Evolutionary conservation across 2,113 vertebrate genomes (phyloP).

Genomic region (Cebidichthys violaceus): DNA sequence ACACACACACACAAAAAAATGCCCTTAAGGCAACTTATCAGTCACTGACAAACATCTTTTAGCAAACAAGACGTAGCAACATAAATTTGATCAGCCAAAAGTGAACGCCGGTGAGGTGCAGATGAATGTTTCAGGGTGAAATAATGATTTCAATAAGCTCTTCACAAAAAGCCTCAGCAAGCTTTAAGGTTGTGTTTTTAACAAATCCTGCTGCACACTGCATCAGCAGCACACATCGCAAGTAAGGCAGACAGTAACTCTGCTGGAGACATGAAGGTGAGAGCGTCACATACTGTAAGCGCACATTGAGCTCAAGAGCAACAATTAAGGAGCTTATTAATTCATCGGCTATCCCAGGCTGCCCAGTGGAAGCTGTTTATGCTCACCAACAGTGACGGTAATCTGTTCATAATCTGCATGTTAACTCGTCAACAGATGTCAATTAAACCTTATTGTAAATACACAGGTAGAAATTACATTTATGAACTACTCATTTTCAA

Average conservation of each 20-base stretch:
- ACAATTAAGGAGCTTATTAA: conserved; percentile 57
- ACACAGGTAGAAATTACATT: conserved; percentile 13
- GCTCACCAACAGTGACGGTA: conserved; percentile 40
- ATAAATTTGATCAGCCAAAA: neutral
- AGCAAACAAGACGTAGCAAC: conserved; percentile 8
- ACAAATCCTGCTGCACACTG: conserved; percentile 31
- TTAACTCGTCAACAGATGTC: conserved; percentile 42
- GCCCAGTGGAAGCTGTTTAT: conserved; percentile 32
- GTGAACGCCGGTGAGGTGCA: neutral
- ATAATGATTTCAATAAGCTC: conserved; percentile 5
- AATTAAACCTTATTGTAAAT: conserved; percentile 45
- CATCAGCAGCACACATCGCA: conserved; percentile 33
- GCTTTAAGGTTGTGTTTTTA: conserved; percentile 20
- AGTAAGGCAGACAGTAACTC: conserved; percentile 18
- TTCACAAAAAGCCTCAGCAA: neutral
- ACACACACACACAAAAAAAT: no score
- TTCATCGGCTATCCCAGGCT: conserved; percentile 51
- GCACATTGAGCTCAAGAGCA: conserved; percentile 25
- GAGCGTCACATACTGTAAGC: conserved; percentile 15
- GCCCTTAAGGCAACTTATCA: conserved; percentile 19
- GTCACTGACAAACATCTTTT: conserved; percentile 22
- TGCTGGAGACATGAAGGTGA: conserved; percentile 17
- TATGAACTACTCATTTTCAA: conserved; percentile 1
- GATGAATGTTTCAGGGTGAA: conserved; percentile 14
- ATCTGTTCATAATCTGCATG: conserved; percentile 42